Base-by-base conservation (phyloP, 1,140 invertebrate species). In the Yoshiicerus persimilis region DNA sequence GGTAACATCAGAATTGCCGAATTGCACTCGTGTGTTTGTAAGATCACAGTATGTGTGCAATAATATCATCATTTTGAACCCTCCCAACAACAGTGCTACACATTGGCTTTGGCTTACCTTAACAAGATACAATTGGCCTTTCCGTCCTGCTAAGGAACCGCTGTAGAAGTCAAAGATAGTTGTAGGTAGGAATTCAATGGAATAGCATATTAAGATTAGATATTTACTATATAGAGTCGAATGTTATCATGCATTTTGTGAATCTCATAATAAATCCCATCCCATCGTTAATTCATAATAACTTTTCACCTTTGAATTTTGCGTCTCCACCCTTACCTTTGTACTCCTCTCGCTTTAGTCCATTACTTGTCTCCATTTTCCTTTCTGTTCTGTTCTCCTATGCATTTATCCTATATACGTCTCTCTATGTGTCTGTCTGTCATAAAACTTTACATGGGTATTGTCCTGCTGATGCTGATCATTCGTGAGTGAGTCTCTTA, bases 241-340 rank as follows among this genome's bases (percentile, higher is more conserved):
- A 56, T 56, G 47, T 56, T 56, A 80, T 34, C n/a, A 80, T 80
- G 34, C 27, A 80, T 80, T 80, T 80, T 80, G 27, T 30, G 75
- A 13, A 80, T 80, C 16, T 38, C 32, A 34, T 80, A 80, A 80
- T 80, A 70, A 36, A 80, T 80, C 30, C 75, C 75, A 80, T 80
- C 75, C 75, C 75, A 80, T 80, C 75, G 75, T 80, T 80, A 80
- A 80, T 80, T 80, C 75, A 23, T 80, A 80, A 80, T 80, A 80
- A 80, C 75, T 80, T 80, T 80, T 80, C 75, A 80, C 75, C 75
- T 38, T 38, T 80, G 75, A 77, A 80, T 80, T 36, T 80, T 8
- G 38, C 32, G 75, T 80, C 75, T 80, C 75, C 75, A 80, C 75
- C 75, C 75, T 80, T 80, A 36, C 6, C 75, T 80, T 80, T 80